phyloP scores from a whole-genome alignment of 2,113 vertebrate genomes.

The Glareola pratincola region DNA sequence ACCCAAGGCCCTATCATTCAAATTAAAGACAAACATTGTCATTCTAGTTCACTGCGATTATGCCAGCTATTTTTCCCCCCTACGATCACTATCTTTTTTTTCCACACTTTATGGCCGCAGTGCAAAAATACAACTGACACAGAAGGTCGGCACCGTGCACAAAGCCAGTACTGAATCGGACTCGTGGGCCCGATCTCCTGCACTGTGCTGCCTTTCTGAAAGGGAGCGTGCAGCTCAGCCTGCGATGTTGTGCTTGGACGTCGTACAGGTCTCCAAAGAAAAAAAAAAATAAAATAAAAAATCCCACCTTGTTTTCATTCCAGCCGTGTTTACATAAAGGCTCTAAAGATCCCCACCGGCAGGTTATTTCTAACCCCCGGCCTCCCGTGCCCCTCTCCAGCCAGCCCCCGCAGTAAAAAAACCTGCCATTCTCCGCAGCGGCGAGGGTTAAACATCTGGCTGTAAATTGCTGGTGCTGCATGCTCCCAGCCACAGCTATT shows the following conservation, averaged over 20 bases:
- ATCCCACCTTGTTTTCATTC: constrained; percentile 71
- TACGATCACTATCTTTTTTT: not conserved
- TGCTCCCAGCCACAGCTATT: not conserved
- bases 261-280: constrained; percentile 68
- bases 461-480: not conserved
- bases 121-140: constrained; percentile 60
- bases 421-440: constrained; percentile 40
- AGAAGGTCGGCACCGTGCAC: constrained; percentile 26
- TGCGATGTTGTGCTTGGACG: constrained; percentile 78
- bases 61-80: not conserved
- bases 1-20: not conserved
- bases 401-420: constrained; percentile 33
- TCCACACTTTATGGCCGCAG: not conserved
- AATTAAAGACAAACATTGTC: not conserved
- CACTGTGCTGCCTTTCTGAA: constrained; percentile 76
- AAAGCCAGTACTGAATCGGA: constrained; percentile 67
- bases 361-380: constrained; percentile 69
- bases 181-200: not conserved
- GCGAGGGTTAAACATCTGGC: constrained; percentile 29
- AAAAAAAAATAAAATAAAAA: not conserved
- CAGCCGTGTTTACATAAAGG: constrained; percentile 73
- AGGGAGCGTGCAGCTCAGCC: constrained; percentile 36
- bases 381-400: not conserved
- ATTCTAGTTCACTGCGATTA: constrained; percentile 36
- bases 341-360: constrained; percentile 70